Conservation (phyloP, 2,888 invertebrate genomes). For the Himalopsyche anomala region DNA sequence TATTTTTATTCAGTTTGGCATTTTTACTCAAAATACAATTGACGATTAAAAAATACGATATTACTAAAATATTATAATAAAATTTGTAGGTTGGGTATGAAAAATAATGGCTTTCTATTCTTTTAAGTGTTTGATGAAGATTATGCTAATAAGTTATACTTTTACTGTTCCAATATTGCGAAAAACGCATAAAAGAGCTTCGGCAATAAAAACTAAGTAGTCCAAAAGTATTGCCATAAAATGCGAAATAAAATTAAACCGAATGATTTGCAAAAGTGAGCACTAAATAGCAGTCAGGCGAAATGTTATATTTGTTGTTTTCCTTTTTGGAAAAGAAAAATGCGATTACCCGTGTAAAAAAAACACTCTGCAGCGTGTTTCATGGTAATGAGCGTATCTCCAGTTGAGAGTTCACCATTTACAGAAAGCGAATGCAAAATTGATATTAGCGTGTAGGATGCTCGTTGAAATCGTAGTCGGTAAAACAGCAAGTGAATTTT, state of each 20-base stretch:
- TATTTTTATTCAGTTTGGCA: too few species aligned
- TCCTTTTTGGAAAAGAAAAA: conserved; percentile 8
- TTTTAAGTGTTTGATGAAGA: too few species aligned
- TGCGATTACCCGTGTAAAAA: conserved; percentile 10
- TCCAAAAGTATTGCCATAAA: conserved; percentile 27
- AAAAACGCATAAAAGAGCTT: conserved; percentile 6
- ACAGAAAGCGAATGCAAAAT: conserved; percentile 34
- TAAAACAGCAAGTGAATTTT: conserved; percentile 30
- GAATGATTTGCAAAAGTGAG: conserved; percentile 31
- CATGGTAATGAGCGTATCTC: conserved; percentile 34
- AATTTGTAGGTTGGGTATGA: too few species aligned
- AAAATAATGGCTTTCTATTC: too few species aligned
- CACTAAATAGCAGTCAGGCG: conserved; percentile 13
- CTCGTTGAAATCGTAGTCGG: conserved; percentile 26
- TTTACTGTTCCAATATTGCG: too few species aligned
- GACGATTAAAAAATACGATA: too few species aligned
- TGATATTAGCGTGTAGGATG: conserved; percentile 34
- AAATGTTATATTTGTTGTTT: conserved; percentile 26
- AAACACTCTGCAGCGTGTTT: conserved; percentile 22
- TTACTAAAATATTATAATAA: too few species aligned
- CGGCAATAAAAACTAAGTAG: neutral
- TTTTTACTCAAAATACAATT: too few species aligned
- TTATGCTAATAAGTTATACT: too few species aligned
- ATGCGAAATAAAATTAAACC: conserved; percentile 18
- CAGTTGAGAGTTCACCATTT: conserved; percentile 21